Conservation (phyloP, 2,888 invertebrate genomes). For the Lepidocyrtinus sp. region DNA sequence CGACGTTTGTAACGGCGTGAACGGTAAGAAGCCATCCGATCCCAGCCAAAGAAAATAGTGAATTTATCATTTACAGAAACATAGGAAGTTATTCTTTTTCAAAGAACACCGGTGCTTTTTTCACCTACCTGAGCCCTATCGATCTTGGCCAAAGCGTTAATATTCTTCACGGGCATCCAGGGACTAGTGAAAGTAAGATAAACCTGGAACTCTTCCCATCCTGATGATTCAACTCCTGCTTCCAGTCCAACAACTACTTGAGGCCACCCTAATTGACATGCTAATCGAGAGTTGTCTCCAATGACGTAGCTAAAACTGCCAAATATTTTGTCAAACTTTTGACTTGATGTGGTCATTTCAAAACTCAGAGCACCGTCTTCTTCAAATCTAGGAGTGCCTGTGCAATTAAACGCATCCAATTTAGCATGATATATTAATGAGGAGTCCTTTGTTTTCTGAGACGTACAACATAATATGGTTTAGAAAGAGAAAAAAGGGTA, state of each 20-base stretch:
- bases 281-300: slow-evolving; percentile 68
- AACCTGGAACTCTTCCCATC: slow-evolving; percentile 69
- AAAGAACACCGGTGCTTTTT: no score
- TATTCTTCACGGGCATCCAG: slow-evolving; percentile 69
- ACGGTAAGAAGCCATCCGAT: no score
- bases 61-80: slow-evolving; percentile 8
- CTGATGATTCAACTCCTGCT: slow-evolving; percentile 64
- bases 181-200: slow-evolving; percentile 68
- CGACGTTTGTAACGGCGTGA: no score
- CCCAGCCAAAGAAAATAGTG: neutral
- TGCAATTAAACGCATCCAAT: no score
- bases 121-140: slow-evolving; percentile 68
- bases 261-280: slow-evolving; percentile 70
- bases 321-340: slow-evolving; percentile 70
- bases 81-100: no score
- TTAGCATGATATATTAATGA: no score
- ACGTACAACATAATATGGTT: no score
- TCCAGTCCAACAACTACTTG: slow-evolving; percentile 68
- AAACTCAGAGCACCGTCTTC: slow-evolving; percentile 69
- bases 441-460: no score
- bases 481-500: no score
- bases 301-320: slow-evolving; percentile 70
- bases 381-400: slow-evolving; percentile 69
- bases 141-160: slow-evolving; percentile 68
- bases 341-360: slow-evolving; percentile 69